Conservation (phyloP, 2,888 invertebrate species). For the Deroplatys truncata region DNA sequence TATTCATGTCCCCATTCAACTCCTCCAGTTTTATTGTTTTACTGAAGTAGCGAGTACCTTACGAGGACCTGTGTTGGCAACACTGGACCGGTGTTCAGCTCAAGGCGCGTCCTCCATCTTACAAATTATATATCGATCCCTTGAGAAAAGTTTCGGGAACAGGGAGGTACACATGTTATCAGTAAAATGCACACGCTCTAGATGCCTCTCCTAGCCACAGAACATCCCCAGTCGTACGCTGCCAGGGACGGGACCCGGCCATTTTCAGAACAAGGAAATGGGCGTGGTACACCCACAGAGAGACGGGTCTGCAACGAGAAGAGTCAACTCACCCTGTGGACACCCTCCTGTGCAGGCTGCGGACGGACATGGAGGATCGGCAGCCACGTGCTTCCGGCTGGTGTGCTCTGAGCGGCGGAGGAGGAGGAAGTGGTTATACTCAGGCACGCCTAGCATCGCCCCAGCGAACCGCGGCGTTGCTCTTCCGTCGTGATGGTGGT, state of each 20-base stretch:
- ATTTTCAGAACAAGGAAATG: not conserved
- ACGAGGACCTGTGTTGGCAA: not conserved
- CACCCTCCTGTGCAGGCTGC: conserved; percentile 32
- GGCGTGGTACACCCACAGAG: not conserved
- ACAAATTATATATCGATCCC: not conserved
- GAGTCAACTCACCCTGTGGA: conserved; percentile 32
- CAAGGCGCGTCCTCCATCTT: not conserved
- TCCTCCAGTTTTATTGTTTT: not conserved
- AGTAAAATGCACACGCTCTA: not conserved
- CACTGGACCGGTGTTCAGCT: not conserved
- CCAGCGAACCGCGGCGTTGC: not conserved
- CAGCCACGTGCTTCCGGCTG: conserved; percentile 5
- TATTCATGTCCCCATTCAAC: not conserved
- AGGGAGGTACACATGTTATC: not conserved
- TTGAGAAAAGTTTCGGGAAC: not conserved
- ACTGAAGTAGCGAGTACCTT: not conserved
- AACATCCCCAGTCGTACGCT: not conserved
- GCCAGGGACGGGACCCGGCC: not conserved
- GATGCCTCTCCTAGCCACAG: not conserved
- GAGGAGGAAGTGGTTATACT: not conserved
- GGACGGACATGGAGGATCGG: conserved; percentile 31
- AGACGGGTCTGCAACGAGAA: not conserved
- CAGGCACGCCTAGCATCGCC: conserved; percentile 17
- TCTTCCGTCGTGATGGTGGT: not conserved
- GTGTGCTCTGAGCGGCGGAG: not conserved